Evolutionary conservation across 2,113 vertebrate genomes (phyloP).

Genomic region (Oncorhynchus masou): DNA sequence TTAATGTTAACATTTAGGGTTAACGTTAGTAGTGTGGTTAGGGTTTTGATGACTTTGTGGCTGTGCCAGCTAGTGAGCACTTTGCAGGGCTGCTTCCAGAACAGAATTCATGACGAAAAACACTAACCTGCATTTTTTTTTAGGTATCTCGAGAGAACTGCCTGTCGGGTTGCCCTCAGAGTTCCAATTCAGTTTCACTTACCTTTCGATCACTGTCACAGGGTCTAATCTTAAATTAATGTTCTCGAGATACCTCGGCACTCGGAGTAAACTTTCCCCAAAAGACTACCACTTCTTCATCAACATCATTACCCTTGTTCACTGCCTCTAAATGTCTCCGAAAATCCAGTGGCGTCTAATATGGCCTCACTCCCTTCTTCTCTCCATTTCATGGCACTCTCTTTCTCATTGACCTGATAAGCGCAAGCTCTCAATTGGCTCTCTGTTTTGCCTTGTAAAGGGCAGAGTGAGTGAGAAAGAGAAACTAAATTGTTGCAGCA

Average conservation of each 20-base stretch:
- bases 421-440: not conserved
- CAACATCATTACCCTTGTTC: not conserved
- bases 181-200: no score
- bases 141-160: no score
- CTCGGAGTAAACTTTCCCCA: not conserved
- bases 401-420: slow-evolving; percentile 24
- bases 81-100: no score
- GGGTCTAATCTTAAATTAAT: not conserved
- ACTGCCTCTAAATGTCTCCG: not conserved
- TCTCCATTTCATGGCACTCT: slow-evolving; percentile 12
- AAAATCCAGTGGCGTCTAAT: slow-evolving; percentile 1
- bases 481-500: not conserved
- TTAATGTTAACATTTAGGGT: no score
- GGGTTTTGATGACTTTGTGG: no score
- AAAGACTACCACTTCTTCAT: not conserved
- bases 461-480: not conserved
- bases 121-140: no score
- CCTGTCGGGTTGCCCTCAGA: no score
- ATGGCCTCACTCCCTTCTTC: not conserved
- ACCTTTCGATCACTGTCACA: no score
- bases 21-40: no score
- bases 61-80: no score
- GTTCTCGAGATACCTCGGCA: not conserved
- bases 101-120: no score
- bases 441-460: not conserved